Conservation (phyloP, 2,113 vertebrate genomes). For the Neodon shergylaensis region DNA sequence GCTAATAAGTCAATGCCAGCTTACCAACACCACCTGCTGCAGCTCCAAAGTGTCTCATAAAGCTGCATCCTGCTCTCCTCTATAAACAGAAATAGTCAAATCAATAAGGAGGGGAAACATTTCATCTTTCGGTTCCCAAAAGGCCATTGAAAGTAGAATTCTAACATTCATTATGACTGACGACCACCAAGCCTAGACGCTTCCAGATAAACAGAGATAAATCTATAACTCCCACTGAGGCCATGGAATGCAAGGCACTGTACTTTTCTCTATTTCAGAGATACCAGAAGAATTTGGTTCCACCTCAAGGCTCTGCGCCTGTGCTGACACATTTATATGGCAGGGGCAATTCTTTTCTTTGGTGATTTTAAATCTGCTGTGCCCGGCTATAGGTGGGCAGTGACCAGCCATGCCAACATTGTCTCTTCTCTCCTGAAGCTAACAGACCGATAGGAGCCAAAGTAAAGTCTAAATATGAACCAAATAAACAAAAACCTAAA, state of each 20-base stretch:
- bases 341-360: neutral
- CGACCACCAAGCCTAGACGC: neutral
- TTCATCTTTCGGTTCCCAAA: neutral
- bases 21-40: neutral
- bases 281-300: neutral
- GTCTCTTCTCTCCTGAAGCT: neutral
- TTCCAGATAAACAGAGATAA: conserved; percentile 23
- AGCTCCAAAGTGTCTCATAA: neutral
- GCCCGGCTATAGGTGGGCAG: neutral
- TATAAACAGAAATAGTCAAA: conserved; percentile 45
- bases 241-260: neutral
- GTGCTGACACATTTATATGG: neutral
- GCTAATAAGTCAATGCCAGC: conserved; percentile 38
- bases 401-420: neutral
- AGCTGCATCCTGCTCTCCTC: neutral
- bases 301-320: neutral
- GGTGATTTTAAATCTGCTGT: neutral
- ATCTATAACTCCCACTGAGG: neutral
- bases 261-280: neutral
- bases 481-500: neutral
- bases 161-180: conserved; percentile 3
- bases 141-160: conserved; percentile 21
- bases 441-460: neutral
- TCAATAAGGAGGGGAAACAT: conserved; percentile 11
- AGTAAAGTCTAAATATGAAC: neutral